Evolutionary conservation across 2,113 vertebrate species (phyloP), one percentile per base, ranked within the genome.

Genomic region (Alouatta palliata): DNA sequence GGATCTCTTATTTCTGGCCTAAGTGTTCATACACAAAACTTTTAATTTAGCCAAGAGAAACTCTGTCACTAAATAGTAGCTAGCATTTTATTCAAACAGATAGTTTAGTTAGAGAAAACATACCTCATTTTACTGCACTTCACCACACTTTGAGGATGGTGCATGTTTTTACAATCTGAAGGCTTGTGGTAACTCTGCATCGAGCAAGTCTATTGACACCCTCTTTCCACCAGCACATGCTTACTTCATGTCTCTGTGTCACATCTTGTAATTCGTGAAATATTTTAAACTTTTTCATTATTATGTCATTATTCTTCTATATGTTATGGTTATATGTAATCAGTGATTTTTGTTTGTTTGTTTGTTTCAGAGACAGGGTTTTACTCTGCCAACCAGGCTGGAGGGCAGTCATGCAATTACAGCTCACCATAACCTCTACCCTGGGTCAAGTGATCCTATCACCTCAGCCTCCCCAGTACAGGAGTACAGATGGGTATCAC

Each of bases 81-180:
- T 79, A 75, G 90, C 3, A 85, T 71, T 90, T 95, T 5, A 87
- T 68, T 91, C 93, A 54, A 43, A 95, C 79, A 81, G 4, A n/a
- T 21, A 40, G 6, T 66, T 91, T 91, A 32, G 7, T 90, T 68
- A 54, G 4, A 23, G 43, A 90, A 75, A 84, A 64, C 32, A 14
- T 14, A 54, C 43, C 43, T 77, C 27, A 45, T 77, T 32, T 17
- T 45, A 77, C 4, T 47, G 43, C 45, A 45, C 43, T 77, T 32
- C 30, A 8, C 19, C 32, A 27, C 27, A 45, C 27, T 77, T 77
- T 16, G 8, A 16, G 47, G 27, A 32, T 47, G 45, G 75, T 47
- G 43, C 14, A 19, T 9, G 47, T 47, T 17, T 47, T 47, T 32
- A 76, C 25, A 30, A 17, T 30, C 17, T 77, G 27, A 19, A 47